phyloP scores from a whole-genome alignment of 2,113 vertebrate species.

The Protobothrops mucrosquamatus region DNA sequence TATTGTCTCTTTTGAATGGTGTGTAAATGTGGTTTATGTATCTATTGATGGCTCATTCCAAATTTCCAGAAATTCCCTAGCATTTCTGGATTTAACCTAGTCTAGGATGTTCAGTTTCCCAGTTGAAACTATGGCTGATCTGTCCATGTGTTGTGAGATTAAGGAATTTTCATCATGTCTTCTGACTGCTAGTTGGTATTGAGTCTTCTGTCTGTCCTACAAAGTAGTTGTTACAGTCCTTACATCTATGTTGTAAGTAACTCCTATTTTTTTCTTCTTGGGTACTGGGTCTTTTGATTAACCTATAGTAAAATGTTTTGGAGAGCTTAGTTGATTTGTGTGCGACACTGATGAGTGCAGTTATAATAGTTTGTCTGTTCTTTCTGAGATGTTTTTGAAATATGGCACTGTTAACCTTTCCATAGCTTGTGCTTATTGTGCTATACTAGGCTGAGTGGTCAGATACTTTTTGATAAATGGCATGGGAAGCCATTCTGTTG shows the following conservation, averaged over 20 bases:
- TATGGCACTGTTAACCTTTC: background rate
- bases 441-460: background rate
- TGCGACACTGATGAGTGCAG: background rate
- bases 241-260: background rate
- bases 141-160: background rate
- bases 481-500: background rate
- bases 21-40: background rate
- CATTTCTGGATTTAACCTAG: background rate
- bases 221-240: background rate
- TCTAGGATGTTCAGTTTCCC: background rate
- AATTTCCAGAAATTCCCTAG: background rate
- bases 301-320: background rate
- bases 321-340: background rate
- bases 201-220: background rate
- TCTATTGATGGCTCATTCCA: background rate
- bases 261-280: background rate
- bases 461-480: background rate
- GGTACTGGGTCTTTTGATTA: background rate
- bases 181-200: background rate
- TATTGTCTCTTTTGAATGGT: background rate
- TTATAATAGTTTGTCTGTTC: background rate
- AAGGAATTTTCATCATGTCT: background rate
- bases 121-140: background rate
- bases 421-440: background rate
- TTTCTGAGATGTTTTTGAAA: background rate